Conservation (phyloP, 2,888 invertebrate genomes). For the Candidula unifasciata region DNA sequence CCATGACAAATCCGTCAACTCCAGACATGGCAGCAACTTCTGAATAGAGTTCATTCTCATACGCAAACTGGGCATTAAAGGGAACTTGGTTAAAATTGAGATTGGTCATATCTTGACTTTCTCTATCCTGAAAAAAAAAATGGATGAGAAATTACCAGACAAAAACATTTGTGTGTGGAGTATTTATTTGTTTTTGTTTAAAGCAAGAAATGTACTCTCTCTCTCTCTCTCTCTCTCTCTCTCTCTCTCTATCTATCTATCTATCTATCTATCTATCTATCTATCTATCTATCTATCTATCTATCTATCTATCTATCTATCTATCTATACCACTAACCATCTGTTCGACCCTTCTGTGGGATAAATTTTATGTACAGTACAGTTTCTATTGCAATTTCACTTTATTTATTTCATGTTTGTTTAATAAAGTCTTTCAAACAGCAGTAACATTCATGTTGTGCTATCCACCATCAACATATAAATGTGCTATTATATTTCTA, state of each 20-base stretch:
- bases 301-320: too few species aligned
- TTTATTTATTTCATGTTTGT: too few species aligned
- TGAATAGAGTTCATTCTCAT: conserved; percentile 66
- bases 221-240: too few species aligned
- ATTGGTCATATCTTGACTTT: conserved; percentile 70
- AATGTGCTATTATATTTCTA: too few species aligned
- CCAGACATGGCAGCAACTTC: conserved; percentile 70
- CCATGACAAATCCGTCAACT: conserved; percentile 78
- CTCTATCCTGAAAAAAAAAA: conserved; percentile 72
- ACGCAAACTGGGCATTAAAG: conserved; percentile 76
- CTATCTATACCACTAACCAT: too few species aligned
- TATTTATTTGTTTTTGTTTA: neutral
- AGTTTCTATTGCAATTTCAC: too few species aligned
- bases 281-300: too few species aligned
- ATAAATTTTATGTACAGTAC: neutral
- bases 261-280: too few species aligned
- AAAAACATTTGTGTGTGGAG: neutral
- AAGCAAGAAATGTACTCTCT: neutral
- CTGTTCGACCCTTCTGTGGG: neutral
- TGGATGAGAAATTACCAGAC: neutral
- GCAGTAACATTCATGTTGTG: too few species aligned
- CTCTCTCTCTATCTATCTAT: too few species aligned
- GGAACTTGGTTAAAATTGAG: conserved; percentile 68
- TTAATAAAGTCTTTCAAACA: too few species aligned
- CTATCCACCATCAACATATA: too few species aligned